Evolutionary conservation across 2,888 invertebrate genomes (phyloP).

Genomic region (Diarsia mendica): DNA sequence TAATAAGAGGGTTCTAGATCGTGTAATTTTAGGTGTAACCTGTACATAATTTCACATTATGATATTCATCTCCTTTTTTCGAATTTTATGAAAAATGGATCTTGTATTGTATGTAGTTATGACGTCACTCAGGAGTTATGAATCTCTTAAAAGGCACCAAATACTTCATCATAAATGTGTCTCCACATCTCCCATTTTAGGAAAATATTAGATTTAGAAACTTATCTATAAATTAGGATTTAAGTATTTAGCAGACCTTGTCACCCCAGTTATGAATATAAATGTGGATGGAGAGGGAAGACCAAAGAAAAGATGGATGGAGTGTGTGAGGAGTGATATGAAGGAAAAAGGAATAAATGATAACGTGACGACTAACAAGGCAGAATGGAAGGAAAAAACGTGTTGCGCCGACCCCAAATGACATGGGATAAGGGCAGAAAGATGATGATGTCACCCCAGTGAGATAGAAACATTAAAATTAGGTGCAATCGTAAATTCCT

Average conservation of each 20-base stretch:
- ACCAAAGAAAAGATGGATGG: too few relatives aligned
- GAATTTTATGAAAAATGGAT: not conserved
- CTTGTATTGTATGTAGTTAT: too few relatives aligned
- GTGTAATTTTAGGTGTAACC: constrained; percentile 2
- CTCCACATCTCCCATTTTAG: not conserved
- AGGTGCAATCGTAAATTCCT: not conserved
- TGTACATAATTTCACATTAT: too few relatives aligned
- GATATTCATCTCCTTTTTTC: not conserved
- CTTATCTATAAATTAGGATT: not conserved
- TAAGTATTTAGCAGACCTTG: not conserved
- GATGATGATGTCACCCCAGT: not conserved
- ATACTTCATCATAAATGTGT: not conserved
- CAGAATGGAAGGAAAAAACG: too few relatives aligned
- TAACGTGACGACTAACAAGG: too few relatives aligned
- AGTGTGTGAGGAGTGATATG: too few relatives aligned
- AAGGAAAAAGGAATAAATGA: too few relatives aligned
- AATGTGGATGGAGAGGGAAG: too few relatives aligned
- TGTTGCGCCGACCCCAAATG: too few relatives aligned
- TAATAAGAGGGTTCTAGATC: not conserved
- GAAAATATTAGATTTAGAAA: not conserved
- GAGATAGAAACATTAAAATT: not conserved
- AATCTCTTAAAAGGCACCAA: constrained; percentile 1
- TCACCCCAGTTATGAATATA: not conserved
- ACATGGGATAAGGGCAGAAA: too few relatives aligned
- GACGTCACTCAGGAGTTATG: not conserved